phyloP scores from a whole-genome alignment of 2,888 invertebrate genomes.

The Drosophila nr. perissopoda region DNA sequence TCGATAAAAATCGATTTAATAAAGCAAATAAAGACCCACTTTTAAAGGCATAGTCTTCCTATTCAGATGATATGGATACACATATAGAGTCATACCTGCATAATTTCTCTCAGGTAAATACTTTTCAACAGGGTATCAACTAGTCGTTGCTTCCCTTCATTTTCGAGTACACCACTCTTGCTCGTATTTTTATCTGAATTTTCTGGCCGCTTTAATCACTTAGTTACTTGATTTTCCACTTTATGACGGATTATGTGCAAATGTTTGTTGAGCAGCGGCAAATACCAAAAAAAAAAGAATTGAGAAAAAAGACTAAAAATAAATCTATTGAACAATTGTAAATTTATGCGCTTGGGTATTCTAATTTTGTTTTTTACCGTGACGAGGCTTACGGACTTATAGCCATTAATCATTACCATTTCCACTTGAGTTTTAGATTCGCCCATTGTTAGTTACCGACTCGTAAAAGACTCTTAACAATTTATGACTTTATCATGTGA shows the following conservation, averaged over 20 bases:
- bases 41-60: no score
- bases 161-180: not conserved
- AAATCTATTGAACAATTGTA: constrained; percentile 60
- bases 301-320: not conserved
- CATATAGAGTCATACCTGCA: not conserved
- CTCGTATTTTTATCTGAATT: constrained; percentile 14
- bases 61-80: not conserved
- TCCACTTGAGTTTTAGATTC: constrained; percentile 20
- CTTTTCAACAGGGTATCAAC: not conserved
- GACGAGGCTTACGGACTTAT: constrained; percentile 14
- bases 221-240: constrained; percentile 79
- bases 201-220: constrained; percentile 65
- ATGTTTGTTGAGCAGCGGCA: constrained; percentile 52
- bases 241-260: constrained; percentile 78
- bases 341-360: constrained; percentile 52
- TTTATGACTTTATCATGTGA: constrained; percentile 49
- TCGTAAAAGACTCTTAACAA: constrained; percentile 20
- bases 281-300: constrained; percentile 6
- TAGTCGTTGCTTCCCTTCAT: not conserved
- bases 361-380: not conserved
- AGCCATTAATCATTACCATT: constrained; percentile 55
- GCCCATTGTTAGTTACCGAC: constrained; percentile 17
- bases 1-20: not conserved
- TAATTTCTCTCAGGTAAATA: not conserved
- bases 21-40: not conserved